Evolutionary conservation across 2,797 vertebrate species (phyloP), one percentile per base, ranked within the genome.

Genomic region (Propithecus deckenii): DNA sequence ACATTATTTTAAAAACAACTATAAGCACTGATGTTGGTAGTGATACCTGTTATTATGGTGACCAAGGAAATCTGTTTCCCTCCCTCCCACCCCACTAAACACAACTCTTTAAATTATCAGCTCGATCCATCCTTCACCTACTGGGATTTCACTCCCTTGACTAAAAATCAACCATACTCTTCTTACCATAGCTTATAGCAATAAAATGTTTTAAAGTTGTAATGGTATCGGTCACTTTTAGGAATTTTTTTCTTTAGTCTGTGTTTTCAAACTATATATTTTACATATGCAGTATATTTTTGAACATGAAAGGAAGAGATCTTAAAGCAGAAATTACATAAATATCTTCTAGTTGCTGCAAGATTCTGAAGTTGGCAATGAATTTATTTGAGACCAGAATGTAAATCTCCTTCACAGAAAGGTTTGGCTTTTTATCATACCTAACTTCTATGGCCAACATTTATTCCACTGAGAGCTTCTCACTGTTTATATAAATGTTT

Each of bases 231-330:
- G 72, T 74, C 15, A 86, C 59, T 88, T 79, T 80, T 41, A 89
- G 57, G 48, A 80, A 69, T 30, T 78, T 59, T 59, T 87, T 95
- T 20, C 86, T 95, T 59, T 83, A 63, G 43, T 71, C 20, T 90
- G 9, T 65, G n/a, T 81, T 96, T 94, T 55, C 63, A 85, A 85
- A 71, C 41, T n/a, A 85, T 57, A 17, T 28, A 59, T 57, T 86
- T 83, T 61, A 89, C 38, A 65, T 65, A 71, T 25, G n/a, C n/a
- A 8, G 48, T 50, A 59, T 84, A 43, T 74, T 85, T 93, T 86
- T 89, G 25, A 90, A 63, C 35, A 46, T 57, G 63, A 87, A 96
- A 95, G 61, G 52, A 87, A 96, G 55, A 78, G 75, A 86, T 50
- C 74, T 89, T 76, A 35, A 89, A 86, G 90, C 30, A 86, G 63